Base-by-base conservation (phyloP, 1,140 invertebrate species). In the Pseudomyrmex pallidus region DNA sequence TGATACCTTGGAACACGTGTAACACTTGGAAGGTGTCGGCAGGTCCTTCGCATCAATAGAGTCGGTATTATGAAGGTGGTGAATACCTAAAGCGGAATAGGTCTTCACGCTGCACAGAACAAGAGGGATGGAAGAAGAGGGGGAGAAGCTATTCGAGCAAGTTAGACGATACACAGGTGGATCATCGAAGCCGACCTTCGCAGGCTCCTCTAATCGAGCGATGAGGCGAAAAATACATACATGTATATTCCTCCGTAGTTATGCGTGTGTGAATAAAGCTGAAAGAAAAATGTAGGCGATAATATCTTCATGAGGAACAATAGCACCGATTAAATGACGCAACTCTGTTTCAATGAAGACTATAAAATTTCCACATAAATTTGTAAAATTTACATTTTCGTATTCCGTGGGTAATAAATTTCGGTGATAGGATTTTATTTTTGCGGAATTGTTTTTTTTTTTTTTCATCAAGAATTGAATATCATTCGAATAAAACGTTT, bases 1-100 rank as follows among this genome's bases (percentile, higher is more conserved):
- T 80, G 91, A 92, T 89, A 90, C 87, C 62, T 87, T 87, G 77
- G 88, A 85, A 88, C 85, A 56, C 83, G 82, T 85, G 86, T 89
- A 90, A 92, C 91, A 92, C 92, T 93, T 92, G 87, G 85, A 92
- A 92, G 91, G 90, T 93, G 91, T 92, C 91, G 89, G 87, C 82
- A 67, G 87, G 59, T 76, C 67, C 74, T 68, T 50, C 70, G 67
- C 66, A 35, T 35, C 35, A 35, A 35, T 73, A 82, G 82, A 78
- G 67, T 88, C 87, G 72, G 64, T 88, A 88, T 85, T 87, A 82
- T 73, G 62, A 87, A 35, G 70, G 64, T 63, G 66, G 74, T 70
- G 59, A 73, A 73, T 54, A 85, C 44, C 64, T 62, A 77, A 68
- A 80, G 72, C 83, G 57, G 72, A 72, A 66, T 89, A 86, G 87